A percentile compares a stretch with the other conserved stretches of the same genome.
phyloP scores from a whole-genome alignment of 2,797 vertebrate species.

The Streptopelia turtur region DNA sequence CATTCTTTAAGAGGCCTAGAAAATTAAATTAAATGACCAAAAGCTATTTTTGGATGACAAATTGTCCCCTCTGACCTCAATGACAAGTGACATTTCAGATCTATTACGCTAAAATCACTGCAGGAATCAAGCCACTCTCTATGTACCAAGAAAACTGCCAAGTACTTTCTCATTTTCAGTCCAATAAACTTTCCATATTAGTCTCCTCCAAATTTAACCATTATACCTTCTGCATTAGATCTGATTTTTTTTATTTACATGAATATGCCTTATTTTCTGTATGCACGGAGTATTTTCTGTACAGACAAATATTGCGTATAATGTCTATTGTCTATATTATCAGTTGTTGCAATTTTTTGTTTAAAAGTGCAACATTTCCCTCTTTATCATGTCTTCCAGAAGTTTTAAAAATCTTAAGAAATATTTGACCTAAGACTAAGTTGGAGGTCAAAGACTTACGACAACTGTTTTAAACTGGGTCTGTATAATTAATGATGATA shows the following conservation, averaged over 20 bases:
- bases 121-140: neutral
- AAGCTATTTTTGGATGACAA: neutral
- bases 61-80: neutral
- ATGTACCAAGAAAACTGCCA: neutral
- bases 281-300: neutral
- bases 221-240: neutral
- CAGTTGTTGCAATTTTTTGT: neutral
- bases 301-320: neutral
- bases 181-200: neutral
- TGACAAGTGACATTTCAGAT: neutral
- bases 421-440: neutral
- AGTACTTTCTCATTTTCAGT: neutral
- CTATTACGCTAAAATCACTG: neutral
- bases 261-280: neutral
- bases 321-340: accelerated
- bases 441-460: neutral
- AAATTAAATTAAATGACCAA: neutral
- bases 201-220: neutral
- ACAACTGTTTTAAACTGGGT: neutral
- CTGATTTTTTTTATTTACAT: neutral
- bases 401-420: neutral
- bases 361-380: neutral
- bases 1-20: neutral
- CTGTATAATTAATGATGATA: neutral
- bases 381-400: neutral